phyloP scores from a whole-genome alignment of 2,113 vertebrate species.

The Lipophrys pholis region DNA sequence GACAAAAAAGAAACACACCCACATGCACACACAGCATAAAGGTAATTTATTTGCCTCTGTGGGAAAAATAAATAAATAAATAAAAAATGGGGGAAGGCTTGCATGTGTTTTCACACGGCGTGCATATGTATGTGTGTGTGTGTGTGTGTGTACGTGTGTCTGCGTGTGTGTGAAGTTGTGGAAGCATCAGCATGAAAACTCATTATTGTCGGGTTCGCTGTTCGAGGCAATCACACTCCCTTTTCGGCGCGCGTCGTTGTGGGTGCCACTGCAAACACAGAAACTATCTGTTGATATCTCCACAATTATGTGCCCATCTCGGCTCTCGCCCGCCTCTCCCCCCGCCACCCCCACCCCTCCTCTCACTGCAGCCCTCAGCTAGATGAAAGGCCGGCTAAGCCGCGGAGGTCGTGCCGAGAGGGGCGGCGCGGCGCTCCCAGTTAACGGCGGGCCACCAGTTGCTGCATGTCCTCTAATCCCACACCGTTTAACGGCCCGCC shows the following conservation, averaged over 20 bases:
- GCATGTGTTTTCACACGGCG: slow-evolving; percentile 55
- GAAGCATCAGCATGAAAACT: slow-evolving; percentile 72
- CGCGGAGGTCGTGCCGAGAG: slow-evolving; percentile 73
- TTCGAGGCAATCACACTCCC: slow-evolving; percentile 66
- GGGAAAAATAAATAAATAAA: slow-evolving; percentile 60
- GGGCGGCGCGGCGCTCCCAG: slow-evolving; percentile 68
- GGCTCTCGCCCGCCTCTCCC: slow-evolving; percentile 11
- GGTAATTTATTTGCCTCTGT: slow-evolving; percentile 79
- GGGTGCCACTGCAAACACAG: slow-evolving; percentile 64
- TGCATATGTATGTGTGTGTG: neutral
- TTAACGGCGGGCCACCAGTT: slow-evolving; percentile 64
- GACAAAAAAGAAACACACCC: slow-evolving; percentile 52
- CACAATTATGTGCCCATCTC: slow-evolving; percentile 77
- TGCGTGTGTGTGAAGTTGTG: slow-evolving; percentile 11
- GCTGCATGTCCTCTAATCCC: slow-evolving; percentile 80
- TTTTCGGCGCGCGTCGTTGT: slow-evolving; percentile 52
- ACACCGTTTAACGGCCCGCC: slow-evolving; percentile 80
- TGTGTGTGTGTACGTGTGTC: neutral
- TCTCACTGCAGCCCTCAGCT: slow-evolving; percentile 64
- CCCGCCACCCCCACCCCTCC: slow-evolving; percentile 32
- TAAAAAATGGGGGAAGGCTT: slow-evolving; percentile 68
- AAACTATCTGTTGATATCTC: slow-evolving; percentile 80
- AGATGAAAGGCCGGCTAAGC: slow-evolving; percentile 83
- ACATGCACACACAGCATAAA: slow-evolving; percentile 68
- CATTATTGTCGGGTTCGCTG: slow-evolving; percentile 76